phyloP scores from a whole-genome alignment of 2,888 invertebrate genomes.

The Chrysodeixis includens region DNA sequence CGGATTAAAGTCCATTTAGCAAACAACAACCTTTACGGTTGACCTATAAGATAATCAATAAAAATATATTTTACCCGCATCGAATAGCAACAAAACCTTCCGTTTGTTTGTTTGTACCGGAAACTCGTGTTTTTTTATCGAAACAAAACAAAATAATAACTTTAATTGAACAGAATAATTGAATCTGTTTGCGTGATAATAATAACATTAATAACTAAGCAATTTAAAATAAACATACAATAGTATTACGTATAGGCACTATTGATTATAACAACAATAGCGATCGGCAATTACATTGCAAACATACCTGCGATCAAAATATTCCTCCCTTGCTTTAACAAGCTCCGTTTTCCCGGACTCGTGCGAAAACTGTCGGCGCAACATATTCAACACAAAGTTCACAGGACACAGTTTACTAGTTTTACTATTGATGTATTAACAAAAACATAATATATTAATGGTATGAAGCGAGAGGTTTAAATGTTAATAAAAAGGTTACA shows the following conservation, averaged over 20 bases:
- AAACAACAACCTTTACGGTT: background rate
- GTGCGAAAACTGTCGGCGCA: slow-evolving; percentile 83
- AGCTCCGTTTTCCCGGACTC: slow-evolving; percentile 84
- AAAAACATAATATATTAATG: slow-evolving; percentile 19
- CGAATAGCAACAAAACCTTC: background rate
- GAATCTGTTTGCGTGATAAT: slow-evolving; percentile 5
- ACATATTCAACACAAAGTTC: slow-evolving; percentile 62
- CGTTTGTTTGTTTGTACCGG: background rate
- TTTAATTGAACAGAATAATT: slow-evolving; percentile 8
- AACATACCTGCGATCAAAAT: slow-evolving; percentile 80
- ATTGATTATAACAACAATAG: background rate
- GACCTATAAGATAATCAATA: background rate
- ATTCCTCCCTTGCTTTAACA: slow-evolving; percentile 78
- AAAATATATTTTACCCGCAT: background rate
- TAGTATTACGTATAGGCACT: background rate
- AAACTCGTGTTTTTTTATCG: background rate
- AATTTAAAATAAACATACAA: slow-evolving; percentile 4
- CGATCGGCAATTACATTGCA: slow-evolving; percentile 7
- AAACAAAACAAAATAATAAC: background rate
- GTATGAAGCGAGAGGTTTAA: background rate
- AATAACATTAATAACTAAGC: slow-evolving; percentile 14
- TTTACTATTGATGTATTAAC: slow-evolving; percentile 8
- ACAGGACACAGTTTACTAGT: slow-evolving; percentile 31
- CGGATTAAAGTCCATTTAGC: background rate
- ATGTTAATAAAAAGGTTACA: slow-evolving; percentile 45